Percentiles rank a stretch among this genome's conserved stretches.
Evolutionary conservation across 2,797 vertebrate species (phyloP).

Genomic region (Echeneis naucrates): DNA sequence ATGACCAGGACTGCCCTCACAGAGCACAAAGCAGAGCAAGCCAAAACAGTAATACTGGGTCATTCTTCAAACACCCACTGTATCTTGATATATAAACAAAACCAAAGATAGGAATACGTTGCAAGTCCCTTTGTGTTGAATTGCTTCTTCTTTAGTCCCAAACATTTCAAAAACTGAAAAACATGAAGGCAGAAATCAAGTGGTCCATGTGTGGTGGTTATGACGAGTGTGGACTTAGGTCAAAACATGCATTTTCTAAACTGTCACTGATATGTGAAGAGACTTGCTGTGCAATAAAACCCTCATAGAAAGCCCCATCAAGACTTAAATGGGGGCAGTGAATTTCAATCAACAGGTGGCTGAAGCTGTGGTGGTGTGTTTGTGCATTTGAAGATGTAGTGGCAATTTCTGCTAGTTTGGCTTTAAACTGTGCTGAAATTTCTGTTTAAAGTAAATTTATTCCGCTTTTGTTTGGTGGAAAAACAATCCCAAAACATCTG

Average conservation of each 20-base stretch:
- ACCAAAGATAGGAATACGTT: slow-evolving; percentile 2
- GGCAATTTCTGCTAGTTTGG: neutral
- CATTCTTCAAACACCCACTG: slow-evolving; percentile 35
- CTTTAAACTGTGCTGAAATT: slow-evolving; percentile 4
- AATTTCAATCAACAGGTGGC: neutral
- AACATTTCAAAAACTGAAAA: neutral
- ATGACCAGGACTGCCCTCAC: slow-evolving; percentile 16
- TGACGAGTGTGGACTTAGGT: neutral
- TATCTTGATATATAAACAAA: slow-evolving; percentile 16
- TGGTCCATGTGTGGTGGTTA: neutral
- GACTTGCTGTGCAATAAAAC: slow-evolving; percentile 1
- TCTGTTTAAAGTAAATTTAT: slow-evolving; percentile 1
- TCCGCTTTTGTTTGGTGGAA: neutral
- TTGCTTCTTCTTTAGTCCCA: neutral
- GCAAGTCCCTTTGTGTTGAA: neutral
- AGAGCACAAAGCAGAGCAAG: neutral
- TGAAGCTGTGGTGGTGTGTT: neutral
- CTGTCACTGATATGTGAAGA: neutral
- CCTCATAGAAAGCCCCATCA: neutral
- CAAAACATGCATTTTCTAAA: too few relatives aligned
- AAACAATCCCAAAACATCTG: neutral
- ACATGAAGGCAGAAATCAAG: neutral
- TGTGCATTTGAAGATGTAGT: neutral
- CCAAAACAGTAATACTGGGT: neutral
- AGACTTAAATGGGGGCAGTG: neutral